phyloP scores from a whole-genome alignment of 1,140 invertebrate genomes.

The Drosophila saltans region DNA sequence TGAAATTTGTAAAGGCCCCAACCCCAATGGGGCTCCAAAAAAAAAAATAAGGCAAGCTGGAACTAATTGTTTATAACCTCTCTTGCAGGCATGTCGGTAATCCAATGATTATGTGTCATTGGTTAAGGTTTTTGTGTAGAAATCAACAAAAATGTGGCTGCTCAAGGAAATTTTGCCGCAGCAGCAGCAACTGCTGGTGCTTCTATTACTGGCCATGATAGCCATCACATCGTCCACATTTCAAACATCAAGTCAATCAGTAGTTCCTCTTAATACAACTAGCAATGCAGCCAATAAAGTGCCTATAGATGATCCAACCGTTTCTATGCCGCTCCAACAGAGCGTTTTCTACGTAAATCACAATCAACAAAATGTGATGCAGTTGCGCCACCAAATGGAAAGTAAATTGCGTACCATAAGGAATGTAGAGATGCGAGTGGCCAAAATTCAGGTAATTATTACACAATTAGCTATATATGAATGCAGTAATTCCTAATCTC shows the following conservation, averaged over 20 bases:
- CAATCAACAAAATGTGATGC: constrained; percentile 76
- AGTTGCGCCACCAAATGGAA: constrained; percentile 72
- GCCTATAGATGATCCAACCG: constrained; percentile 57
- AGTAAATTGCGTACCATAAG: constrained; percentile 78
- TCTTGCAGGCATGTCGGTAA: constrained; percentile 30
- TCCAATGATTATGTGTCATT: constrained; percentile 36
- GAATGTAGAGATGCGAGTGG: constrained; percentile 86
- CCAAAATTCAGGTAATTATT: constrained; percentile 84
- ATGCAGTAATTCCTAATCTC: not conserved
- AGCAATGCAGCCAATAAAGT: constrained; percentile 73
- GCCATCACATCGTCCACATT: not conserved
- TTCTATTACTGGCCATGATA: constrained; percentile 30
- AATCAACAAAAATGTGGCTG: constrained; percentile 40
- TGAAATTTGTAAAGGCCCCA: not conserved
- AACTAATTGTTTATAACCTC: not conserved
- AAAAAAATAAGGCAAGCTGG: not conserved
- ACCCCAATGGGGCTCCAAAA: constrained; percentile 1
- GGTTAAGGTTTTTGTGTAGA: constrained; percentile 19
- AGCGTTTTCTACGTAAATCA: constrained; percentile 72
- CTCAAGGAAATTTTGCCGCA: constrained; percentile 1
- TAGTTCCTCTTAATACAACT: constrained; percentile 46
- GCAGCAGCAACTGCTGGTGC: constrained; percentile 29
- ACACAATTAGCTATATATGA: not conserved
- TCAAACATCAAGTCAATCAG: constrained; percentile 52
- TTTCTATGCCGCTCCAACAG: constrained; percentile 66